Base-by-base conservation (phyloP, 2,888 invertebrate genomes). In the Lottia gigantea region DNA sequence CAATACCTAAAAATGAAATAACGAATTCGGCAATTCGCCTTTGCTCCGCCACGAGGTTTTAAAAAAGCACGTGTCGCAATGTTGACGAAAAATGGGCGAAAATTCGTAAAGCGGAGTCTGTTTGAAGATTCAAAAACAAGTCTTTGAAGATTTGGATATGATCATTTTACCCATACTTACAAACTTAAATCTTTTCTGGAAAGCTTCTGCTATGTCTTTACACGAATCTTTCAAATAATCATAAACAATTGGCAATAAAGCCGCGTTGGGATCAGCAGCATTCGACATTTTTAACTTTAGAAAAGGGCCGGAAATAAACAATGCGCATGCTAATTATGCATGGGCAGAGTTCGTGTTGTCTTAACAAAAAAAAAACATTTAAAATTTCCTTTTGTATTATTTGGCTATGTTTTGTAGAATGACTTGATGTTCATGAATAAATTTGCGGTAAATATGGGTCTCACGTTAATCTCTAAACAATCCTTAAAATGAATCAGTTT, bases 101-200 rank as follows among this genome's bases (percentile, higher is more conserved):
- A 63, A 63, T 7, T 63, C 23, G 26, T 16, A 19, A 3, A 62
- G n/a, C 62, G 4, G 3, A 25, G 25, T 62, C 14, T 4, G 12
- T 25, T 14, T 25, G 15, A 40, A 40, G 40, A 3, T 40, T 40
- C 40, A 40, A 40, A 40, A 11, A 11, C 40, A 40, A 8, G 40
- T 6, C 8, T 40, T 40, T 40, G 40, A 40, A 40, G 7, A 40
- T 11, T 40, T 40, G 40, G 2, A 8, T 40, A 40, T 8, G 40
- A 40, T 40, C 40, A 40, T 6, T 3, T 45, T 19, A 40, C 3
- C 14, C 8, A 25, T 65, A 46, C 46, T 55, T 68, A 72, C 72
- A 8, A 45, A 47, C 25, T 66, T 66, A 45, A 62, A 66, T 49
- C 66, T 69, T 40, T 72, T 72, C 66, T 72, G 62, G 26, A 72